Conservation (phyloP, 2,888 invertebrate species). For the Apoda limacodes region DNA sequence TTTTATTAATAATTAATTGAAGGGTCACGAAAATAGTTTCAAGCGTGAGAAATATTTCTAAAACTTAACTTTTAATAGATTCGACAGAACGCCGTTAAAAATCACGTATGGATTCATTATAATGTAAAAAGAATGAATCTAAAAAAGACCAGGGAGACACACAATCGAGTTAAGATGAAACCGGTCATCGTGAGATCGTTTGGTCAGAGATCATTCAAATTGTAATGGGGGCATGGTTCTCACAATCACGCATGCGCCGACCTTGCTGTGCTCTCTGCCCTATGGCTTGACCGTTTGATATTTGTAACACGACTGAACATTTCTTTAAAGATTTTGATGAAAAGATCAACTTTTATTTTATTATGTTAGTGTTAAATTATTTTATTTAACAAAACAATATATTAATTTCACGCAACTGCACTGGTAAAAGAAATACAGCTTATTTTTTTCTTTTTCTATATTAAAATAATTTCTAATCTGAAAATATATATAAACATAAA, state of each 20-base stretch:
- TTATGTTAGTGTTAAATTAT: too few relatives aligned
- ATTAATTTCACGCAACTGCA: too few relatives aligned
- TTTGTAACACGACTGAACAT: slow-evolving; percentile 12
- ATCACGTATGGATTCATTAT: slow-evolving; percentile 34
- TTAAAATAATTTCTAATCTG: too few relatives aligned
- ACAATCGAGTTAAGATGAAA: slow-evolving; percentile 22
- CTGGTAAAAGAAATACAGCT: too few relatives aligned
- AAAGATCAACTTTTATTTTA: too few relatives aligned
- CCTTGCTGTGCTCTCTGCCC: slow-evolving; percentile 35
- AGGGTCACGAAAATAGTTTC: too few relatives aligned
- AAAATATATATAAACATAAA: too few relatives aligned
- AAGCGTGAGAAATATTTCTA: slow-evolving; percentile 15
- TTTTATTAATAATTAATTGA: too few relatives aligned
- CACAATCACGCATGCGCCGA: slow-evolving; percentile 44
- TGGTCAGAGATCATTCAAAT: slow-evolving; percentile 43
- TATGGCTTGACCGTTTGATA: slow-evolving; percentile 57
- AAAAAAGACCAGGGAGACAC: slow-evolving; percentile 30
- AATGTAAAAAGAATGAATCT: slow-evolving; percentile 46
- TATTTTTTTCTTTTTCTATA: too few relatives aligned
- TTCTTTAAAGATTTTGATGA: neutral
- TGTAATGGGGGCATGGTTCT: slow-evolving; percentile 34
- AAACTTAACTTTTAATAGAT: slow-evolving; percentile 9
- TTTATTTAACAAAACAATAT: too few relatives aligned
- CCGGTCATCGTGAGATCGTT: slow-evolving; percentile 45
- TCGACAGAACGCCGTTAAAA: slow-evolving; percentile 28